These are phyloP conservation scores for Mesoclemmys tuberculata DNA, from an alignment of 2,113 vertebrate species.

Conservation along the genomic window DNA sequence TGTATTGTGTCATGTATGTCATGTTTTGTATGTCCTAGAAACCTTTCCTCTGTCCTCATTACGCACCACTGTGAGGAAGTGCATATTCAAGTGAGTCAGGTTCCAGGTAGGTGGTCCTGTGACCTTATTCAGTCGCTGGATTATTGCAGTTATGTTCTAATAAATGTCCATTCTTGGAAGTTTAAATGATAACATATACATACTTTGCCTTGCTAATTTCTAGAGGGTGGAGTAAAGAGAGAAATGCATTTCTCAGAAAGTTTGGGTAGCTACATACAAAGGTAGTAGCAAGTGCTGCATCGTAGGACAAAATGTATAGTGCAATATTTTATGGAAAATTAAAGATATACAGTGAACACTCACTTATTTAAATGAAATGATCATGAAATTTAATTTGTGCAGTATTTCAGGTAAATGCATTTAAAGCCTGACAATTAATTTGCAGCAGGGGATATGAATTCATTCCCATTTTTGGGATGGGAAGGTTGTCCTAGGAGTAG, in stretches of 20 bases:
- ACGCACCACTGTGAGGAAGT: not conserved
- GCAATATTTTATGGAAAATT: not conserved
- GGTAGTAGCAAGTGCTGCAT: not conserved
- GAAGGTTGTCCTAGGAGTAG: not conserved
- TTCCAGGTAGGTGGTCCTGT: not conserved
- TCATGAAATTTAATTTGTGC: not conserved
- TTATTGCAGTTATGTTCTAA: conserved; percentile 17
- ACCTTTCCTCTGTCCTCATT: not conserved
- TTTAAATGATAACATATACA: not conserved
- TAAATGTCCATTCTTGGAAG: not conserved
- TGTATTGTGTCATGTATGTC: not conserved
- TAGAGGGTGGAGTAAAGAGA: not conserved
- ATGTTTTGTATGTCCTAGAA: not conserved
- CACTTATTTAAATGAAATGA: not conserved
- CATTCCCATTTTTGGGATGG: not conserved
- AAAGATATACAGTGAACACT: not conserved
- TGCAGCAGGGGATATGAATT: not conserved
- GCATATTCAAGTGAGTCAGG: not conserved
- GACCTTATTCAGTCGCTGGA: not conserved
- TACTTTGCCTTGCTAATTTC: not conserved
- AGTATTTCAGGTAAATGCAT: not conserved
- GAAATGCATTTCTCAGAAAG: not conserved
- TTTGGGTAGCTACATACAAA: not conserved
- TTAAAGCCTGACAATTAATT: not conserved
- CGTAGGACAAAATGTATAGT: not conserved